Evolutionary conservation across 2,113 vertebrate species (phyloP).

Genomic region (Petroica traversi): DNA sequence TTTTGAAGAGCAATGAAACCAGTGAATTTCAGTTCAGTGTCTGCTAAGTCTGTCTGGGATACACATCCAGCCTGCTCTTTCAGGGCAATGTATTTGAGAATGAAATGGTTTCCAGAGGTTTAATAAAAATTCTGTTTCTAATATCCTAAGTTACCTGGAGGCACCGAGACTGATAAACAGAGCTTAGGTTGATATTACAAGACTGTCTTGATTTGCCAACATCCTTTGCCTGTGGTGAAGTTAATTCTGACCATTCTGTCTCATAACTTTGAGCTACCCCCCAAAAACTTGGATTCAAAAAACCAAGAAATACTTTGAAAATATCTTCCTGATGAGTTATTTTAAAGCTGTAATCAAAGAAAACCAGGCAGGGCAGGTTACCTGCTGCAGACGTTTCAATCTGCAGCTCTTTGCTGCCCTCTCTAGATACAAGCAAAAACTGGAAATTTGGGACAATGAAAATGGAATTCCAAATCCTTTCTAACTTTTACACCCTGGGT

Average conservation of each 20-base stretch:
- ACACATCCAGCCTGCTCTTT: neutral
- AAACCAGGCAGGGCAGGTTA: neutral
- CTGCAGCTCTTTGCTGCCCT: conserved; percentile 77
- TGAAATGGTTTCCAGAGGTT: neutral
- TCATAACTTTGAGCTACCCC: neutral
- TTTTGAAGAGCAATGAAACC: neutral
- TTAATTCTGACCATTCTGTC: neutral
- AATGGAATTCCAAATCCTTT: neutral
- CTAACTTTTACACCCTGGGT: neutral
- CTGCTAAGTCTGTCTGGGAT: neutral
- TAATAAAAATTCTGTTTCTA: conserved; percentile 49
- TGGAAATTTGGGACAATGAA: neutral
- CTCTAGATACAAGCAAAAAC: conserved; percentile 43
- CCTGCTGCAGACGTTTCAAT: neutral
- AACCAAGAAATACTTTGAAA: neutral
- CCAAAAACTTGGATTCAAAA: neutral
- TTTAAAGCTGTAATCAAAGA: neutral
- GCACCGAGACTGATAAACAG: neutral
- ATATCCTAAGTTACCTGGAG: conserved; percentile 35
- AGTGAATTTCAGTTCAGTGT: neutral
- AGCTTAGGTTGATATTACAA: neutral
- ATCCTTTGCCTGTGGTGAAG: neutral
- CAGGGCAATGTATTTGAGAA: neutral
- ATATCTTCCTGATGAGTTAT: neutral
- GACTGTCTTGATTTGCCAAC: neutral